Evolutionary conservation across 2,888 invertebrate genomes (phyloP).

Genomic region (Labia minor): DNA sequence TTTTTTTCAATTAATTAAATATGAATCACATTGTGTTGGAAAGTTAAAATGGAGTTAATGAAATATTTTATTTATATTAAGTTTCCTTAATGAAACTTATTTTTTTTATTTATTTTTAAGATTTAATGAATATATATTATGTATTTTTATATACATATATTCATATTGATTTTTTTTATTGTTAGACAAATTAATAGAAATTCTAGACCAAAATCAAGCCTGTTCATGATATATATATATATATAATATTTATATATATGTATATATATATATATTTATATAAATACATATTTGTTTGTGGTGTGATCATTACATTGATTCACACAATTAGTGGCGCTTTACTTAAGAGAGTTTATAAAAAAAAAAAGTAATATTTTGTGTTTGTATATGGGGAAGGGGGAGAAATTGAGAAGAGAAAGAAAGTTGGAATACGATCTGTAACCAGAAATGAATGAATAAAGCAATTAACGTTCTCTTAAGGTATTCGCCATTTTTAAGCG

Average conservation of each 20-base stretch:
- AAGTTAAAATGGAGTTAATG: not conserved
- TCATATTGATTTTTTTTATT: not conserved
- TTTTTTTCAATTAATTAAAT: not conserved
- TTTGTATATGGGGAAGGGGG: too few species aligned
- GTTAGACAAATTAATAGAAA: not conserved
- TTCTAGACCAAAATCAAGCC: constrained; percentile 7
- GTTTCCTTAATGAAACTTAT: not conserved
- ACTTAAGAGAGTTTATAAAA: not conserved
- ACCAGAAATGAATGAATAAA: not conserved
- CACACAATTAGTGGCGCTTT: not conserved
- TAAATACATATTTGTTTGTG: not conserved
- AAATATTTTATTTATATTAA: not conserved
- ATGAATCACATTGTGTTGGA: constrained; percentile 13
- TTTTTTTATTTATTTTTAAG: not conserved
- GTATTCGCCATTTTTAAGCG: not conserved
- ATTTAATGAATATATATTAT: too few species aligned
- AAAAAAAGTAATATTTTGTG: too few species aligned
- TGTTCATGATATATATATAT: not conserved
- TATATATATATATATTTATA: too few species aligned
- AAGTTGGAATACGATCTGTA: not conserved
- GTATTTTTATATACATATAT: too few species aligned
- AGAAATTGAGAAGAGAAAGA: not conserved
- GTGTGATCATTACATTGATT: not conserved
- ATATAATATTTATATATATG: too few species aligned
- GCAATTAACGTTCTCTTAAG: not conserved